Base-by-base conservation (phyloP, 2,797 vertebrate genomes). In the Anniella stebbinsi region DNA sequence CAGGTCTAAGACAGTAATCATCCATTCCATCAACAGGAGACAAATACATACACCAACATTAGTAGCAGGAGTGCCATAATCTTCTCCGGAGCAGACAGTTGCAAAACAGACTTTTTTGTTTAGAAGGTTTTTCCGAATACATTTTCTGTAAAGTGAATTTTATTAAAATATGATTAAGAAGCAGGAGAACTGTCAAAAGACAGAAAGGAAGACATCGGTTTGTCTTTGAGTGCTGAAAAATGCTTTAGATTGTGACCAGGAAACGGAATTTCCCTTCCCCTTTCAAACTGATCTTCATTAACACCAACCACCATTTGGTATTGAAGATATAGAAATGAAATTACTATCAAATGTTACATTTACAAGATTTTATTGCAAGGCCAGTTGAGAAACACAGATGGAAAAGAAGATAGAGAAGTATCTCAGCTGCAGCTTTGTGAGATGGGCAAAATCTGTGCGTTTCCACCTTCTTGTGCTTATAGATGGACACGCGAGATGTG, bases 321-420 rank as follows among this genome's bases (percentile, higher is more conserved):
- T 3, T 73, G 93, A 89, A 93, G 63, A 45, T 66, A 92, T 91
- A 84, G 28, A 1, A 92, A 41, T 78, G 92, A 90, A 70, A 66
- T 18, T 25, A 3, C 45, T 6, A 25, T 60, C 23, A 18, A 15
- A 3, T 87, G 36, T 5, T 45, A 92, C 83, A 48, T 86, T 45
- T 80, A 91, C 87, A 63, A 0, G 12, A 91, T 69, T 4, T 73
- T 41, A 63, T 66, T 73, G 38, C 33, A 23, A 0, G 5, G 17
- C 12, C 21, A 69, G 91, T 87, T 73, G 60, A 21, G 0, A 33
- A 67, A 67, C 30, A n/a, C 13, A 87, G 60, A 36, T 15, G 7
- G 73, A 73, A 4, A 0, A 54, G 28, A 0, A 0, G 73, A 84
- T 30, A 48, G 23, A 23, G 86, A 70, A 88, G 60, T 0, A 0